phyloP scores from a whole-genome alignment of 2,888 invertebrate genomes.

The Parapristionchus giblindavisi region DNA sequence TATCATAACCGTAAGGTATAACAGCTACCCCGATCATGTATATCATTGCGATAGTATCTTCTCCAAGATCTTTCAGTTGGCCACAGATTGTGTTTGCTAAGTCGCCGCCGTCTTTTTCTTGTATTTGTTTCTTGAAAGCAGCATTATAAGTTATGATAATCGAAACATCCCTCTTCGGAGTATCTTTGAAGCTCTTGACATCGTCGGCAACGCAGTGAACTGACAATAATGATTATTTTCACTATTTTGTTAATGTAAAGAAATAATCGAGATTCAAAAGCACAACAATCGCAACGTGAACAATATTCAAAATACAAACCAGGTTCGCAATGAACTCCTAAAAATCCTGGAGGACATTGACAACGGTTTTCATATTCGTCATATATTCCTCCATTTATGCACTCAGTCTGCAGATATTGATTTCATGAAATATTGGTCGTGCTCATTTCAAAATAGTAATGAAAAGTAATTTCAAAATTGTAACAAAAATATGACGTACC shows the following conservation, averaged over 20 bases:
- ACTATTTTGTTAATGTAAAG: background rate
- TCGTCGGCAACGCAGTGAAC: constrained; percentile 10
- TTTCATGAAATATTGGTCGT: background rate
- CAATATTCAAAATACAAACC: too few relatives aligned
- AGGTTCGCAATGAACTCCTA: constrained; percentile 33
- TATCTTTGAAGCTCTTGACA: background rate
- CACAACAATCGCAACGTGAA: background rate
- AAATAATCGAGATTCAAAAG: background rate
- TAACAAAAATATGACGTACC: background rate
- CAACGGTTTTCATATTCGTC: background rate
- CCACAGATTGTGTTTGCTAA: background rate
- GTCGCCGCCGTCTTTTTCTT: background rate
- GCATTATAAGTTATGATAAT: constrained; percentile 26
- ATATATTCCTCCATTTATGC: background rate
- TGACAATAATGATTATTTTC: constrained; percentile 13
- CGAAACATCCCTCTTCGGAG: background rate
- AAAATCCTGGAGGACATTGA: constrained; percentile 14
- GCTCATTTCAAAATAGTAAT: background rate
- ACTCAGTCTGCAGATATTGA: background rate
- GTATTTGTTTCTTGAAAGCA: background rate
- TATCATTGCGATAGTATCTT: too few relatives aligned
- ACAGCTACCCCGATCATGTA: too few relatives aligned
- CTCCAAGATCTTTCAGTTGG: background rate
- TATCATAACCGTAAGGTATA: too few relatives aligned
- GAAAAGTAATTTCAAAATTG: background rate